These are phyloP conservation scores for Chiridota heheva DNA, from an alignment of 35 echinoderm and acorn worm genomes.

Conservation along the genomic window DNA sequence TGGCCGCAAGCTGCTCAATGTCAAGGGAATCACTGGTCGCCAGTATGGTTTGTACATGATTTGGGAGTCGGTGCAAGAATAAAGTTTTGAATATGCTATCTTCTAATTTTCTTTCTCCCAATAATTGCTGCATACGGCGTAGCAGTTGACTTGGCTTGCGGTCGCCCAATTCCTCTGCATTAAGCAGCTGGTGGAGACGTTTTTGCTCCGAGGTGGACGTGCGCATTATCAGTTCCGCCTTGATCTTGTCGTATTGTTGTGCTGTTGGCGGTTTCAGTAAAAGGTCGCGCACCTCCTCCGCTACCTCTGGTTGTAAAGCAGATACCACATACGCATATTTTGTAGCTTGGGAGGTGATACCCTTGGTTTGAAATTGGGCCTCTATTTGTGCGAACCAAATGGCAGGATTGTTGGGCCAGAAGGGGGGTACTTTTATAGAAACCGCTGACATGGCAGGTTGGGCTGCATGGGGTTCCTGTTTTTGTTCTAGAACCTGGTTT, in stretches of 20 bases:
- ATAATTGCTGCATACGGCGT: constrained; percentile 38
- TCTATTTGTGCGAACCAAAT: constrained; percentile 62
- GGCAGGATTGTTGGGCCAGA: constrained; percentile 43
- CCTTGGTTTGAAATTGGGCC: constrained; percentile 44
- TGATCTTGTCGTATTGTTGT: constrained; percentile 17
- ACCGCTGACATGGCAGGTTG: not conserved
- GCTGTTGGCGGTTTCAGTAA: constrained; percentile 13
- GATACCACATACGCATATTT: constrained; percentile 50
- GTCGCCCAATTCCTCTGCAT: constrained; percentile 45
- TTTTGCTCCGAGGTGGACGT: constrained; percentile 49
- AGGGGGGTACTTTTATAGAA: constrained; percentile 41
- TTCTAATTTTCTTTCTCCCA: constrained; percentile 43
- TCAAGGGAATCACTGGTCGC: constrained; percentile 13
- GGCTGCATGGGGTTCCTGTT: not conserved
- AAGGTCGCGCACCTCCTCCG: constrained; percentile 53
- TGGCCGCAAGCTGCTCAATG: constrained; percentile 12
- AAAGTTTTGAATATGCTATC: constrained; percentile 39
- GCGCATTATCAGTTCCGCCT: constrained; percentile 34
- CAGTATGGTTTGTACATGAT: constrained; percentile 51
- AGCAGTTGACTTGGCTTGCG: constrained; percentile 55
- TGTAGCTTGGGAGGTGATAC: constrained; percentile 29
- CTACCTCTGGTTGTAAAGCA: constrained; percentile 52
- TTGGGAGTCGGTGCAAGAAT: constrained; percentile 51
- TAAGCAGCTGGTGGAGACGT: constrained; percentile 37
- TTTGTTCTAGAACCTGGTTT: too few relatives aligned